These are phyloP conservation scores for Megaceryle alcyon DNA, from an alignment of 2,797 vertebrate genomes.

Conservation along the genomic window DNA sequence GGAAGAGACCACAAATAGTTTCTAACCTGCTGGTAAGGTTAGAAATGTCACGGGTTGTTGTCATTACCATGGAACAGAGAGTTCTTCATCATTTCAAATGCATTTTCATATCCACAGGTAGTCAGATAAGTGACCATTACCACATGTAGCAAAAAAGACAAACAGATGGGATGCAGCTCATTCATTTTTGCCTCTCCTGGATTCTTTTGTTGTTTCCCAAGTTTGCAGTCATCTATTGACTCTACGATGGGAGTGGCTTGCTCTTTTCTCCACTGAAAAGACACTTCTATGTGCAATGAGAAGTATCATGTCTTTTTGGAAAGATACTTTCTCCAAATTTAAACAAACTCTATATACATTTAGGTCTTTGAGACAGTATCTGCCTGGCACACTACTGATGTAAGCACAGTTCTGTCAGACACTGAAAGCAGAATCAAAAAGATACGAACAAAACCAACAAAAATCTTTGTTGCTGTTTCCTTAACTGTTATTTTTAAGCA, in stretches of 20 bases:
- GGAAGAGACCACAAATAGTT: slow-evolving; percentile 84
- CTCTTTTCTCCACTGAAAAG: neutral
- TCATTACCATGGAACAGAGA: slow-evolving; percentile 84
- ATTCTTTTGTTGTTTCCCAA: slow-evolving; percentile 60
- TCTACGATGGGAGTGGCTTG: neutral
- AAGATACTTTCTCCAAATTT: neutral
- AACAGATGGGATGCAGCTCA: slow-evolving; percentile 75
- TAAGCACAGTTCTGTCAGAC: neutral
- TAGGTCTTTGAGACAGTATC: neutral
- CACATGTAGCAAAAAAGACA: slow-evolving; percentile 78
- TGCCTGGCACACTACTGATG: neutral
- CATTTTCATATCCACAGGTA: slow-evolving; percentile 85
- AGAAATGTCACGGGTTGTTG: slow-evolving; percentile 84
- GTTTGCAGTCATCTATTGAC: slow-evolving; percentile 52
- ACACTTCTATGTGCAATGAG: neutral
- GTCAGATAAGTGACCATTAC: slow-evolving; percentile 83
- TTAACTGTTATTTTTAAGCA: neutral
- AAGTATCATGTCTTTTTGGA: neutral
- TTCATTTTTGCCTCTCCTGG: slow-evolving; percentile 50
- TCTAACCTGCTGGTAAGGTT: slow-evolving; percentile 84
- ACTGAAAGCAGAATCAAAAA: neutral
- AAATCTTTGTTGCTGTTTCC: neutral
- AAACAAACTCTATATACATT: neutral
- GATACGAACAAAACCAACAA: neutral
- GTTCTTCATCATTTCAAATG: slow-evolving; percentile 85